These are phyloP conservation scores for Pelagia noctiluca DNA, from an alignment of 30 jellyfish, hydroid and myxozoan species.

Conservation along the genomic window DNA sequence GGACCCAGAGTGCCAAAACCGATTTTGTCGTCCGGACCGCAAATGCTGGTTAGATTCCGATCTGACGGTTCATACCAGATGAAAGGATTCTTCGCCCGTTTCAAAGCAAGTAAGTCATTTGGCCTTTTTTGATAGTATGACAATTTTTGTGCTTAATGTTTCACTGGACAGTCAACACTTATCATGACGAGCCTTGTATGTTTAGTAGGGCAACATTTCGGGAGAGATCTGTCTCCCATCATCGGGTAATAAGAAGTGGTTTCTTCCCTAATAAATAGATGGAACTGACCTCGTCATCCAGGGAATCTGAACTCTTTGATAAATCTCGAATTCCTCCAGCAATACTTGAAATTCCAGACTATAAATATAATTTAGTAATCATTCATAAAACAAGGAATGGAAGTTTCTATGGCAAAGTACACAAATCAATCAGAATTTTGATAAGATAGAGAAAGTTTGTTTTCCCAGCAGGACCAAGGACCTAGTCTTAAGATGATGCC, in stretches of 20 bases:
- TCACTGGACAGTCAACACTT: too few relatives aligned
- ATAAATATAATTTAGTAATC: too few relatives aligned
- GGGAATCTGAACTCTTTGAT: constrained; percentile 52
- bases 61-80: constrained; percentile 66
- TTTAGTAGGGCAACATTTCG: too few relatives aligned
- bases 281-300: constrained; percentile 61
- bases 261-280: not conserved
- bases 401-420: too few relatives aligned
- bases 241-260: too few relatives aligned
- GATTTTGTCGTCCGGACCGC: constrained; percentile 77
- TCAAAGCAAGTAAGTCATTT: constrained; percentile 80
- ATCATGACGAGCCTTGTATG: too few relatives aligned
- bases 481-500: too few relatives aligned
- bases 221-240: too few relatives aligned
- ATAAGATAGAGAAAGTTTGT: too few relatives aligned
- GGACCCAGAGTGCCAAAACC: constrained; percentile 70
- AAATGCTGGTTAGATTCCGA: constrained; percentile 59
- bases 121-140: not conserved
- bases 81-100: constrained; percentile 84
- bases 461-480: too few relatives aligned
- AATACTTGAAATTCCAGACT: constrained; percentile 30
- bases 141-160: not conserved
- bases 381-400: too few relatives aligned
- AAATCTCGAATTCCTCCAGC: constrained; percentile 37
- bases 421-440: too few relatives aligned